These are phyloP conservation scores for Saturnia pavonia DNA, from an alignment of 2,888 invertebrate genomes.

Conservation along the genomic window DNA sequence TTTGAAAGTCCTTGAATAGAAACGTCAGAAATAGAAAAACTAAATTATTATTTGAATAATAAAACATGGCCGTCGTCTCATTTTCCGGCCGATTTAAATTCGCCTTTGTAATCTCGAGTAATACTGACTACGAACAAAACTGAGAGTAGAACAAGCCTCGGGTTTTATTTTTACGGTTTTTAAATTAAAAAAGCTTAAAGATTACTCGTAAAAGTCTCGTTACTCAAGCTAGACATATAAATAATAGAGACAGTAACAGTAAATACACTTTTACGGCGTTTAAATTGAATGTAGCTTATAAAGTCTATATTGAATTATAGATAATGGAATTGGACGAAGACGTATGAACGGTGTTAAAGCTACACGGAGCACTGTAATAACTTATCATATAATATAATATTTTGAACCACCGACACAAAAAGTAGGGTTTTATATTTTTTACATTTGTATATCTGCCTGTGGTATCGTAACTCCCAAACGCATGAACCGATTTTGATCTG, in stretches of 20 bases:
- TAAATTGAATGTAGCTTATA: slow-evolving; percentile 21
- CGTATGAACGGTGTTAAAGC: neutral
- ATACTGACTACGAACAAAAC: slow-evolving; percentile 10
- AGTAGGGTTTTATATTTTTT: too few relatives aligned
- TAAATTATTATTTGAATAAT: neutral
- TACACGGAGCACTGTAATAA: slow-evolving; percentile 26
- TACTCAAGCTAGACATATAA: slow-evolving; percentile 16
- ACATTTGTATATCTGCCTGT: too few relatives aligned
- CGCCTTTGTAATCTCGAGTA: slow-evolving; percentile 15
- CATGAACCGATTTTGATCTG: too few relatives aligned
- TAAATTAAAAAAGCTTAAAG: slow-evolving; percentile 22
- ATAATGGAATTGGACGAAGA: neutral
- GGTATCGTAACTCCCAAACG: too few relatives aligned
- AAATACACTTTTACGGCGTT: slow-evolving; percentile 21
- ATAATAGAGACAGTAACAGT: slow-evolving; percentile 20
- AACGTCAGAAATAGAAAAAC: neutral
- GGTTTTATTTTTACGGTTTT: slow-evolving; percentile 17
- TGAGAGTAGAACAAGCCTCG: slow-evolving; percentile 10
- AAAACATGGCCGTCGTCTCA: neutral
- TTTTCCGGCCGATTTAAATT: slow-evolving; percentile 15
- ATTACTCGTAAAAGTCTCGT: slow-evolving; percentile 21
- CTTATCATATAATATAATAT: neutral
- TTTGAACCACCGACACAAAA: too few relatives aligned
- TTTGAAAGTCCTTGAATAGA: neutral
- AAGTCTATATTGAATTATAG: slow-evolving; percentile 12